Percentiles rank a stretch among this genome's conserved stretches.
Conservation (phyloP, 2,113 vertebrate genomes). For the Sinocyclocheilus maitianheensis region DNA sequence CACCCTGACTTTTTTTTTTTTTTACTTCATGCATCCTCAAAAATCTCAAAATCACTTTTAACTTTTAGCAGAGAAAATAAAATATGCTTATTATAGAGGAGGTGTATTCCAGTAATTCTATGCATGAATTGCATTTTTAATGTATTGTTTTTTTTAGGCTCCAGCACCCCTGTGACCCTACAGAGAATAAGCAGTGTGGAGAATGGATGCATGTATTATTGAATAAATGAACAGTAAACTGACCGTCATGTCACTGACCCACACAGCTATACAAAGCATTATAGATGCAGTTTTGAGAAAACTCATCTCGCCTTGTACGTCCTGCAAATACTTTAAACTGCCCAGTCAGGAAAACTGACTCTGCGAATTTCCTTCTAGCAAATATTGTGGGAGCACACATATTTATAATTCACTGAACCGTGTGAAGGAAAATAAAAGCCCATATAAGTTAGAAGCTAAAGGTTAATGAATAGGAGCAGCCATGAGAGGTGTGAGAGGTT, state of each 20-base stretch:
- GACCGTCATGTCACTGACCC: neutral
- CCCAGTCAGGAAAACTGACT: neutral
- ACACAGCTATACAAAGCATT: neutral
- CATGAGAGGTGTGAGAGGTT: constrained; percentile 17
- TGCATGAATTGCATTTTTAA: neutral
- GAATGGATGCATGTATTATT: neutral
- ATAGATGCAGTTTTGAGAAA: neutral
- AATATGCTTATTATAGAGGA: neutral
- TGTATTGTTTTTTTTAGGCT: neutral
- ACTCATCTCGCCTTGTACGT: neutral
- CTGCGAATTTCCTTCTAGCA: neutral
- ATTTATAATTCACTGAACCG: constrained; percentile 9
- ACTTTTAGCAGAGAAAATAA: neutral
- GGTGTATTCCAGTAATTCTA: neutral
- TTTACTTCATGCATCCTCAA: neutral
- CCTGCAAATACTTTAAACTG: constrained; percentile 6
- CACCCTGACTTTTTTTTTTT: neutral
- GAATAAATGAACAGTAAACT: neutral
- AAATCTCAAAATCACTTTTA: neutral
- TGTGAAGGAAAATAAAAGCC: constrained; percentile 22
- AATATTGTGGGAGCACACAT: neutral
- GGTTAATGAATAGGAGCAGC: constrained; percentile 43
- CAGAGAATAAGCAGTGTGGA: neutral
- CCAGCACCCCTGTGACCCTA: neutral
- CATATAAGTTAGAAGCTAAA: constrained; percentile 6